Evolutionary conservation across 1,140 invertebrate species (phyloP).

Genomic region (Papilio polyxenes): DNA sequence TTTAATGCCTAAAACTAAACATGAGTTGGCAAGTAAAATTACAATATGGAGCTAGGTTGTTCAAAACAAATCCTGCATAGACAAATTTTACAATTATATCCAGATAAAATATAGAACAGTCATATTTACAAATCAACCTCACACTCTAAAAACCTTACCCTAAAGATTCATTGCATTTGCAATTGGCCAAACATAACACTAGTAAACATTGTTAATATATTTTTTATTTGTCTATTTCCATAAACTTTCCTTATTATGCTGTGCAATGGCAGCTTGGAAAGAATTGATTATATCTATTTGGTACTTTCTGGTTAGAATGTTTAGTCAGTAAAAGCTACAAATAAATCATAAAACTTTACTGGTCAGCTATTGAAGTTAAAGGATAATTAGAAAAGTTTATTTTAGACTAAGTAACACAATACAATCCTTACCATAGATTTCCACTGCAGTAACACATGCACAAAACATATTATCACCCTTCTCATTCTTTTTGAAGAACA

Average conservation of each 20-base stretch:
- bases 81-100: too few species aligned
- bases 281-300: too few species aligned
- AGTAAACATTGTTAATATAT: neutral
- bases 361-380: neutral
- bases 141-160: too few species aligned
- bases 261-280: too few species aligned
- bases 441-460: neutral
- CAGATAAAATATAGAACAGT: neutral
- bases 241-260: neutral
- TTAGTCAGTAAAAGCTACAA: too few species aligned
- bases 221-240: neutral
- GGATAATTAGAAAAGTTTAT: neutral
- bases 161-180: neutral
- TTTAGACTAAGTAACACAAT: neutral
- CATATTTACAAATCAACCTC: too few species aligned
- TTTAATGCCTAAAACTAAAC: neutral
- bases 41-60: neutral
- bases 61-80: too few species aligned
- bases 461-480: neutral
- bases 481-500: neutral
- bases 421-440: neutral
- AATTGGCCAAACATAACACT: neutral
- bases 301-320: too few species aligned
- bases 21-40: neutral
- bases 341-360: too few species aligned